phyloP scores from a whole-genome alignment of 92 coral and sea anemone genomes.

The Ricordea florida region DNA sequence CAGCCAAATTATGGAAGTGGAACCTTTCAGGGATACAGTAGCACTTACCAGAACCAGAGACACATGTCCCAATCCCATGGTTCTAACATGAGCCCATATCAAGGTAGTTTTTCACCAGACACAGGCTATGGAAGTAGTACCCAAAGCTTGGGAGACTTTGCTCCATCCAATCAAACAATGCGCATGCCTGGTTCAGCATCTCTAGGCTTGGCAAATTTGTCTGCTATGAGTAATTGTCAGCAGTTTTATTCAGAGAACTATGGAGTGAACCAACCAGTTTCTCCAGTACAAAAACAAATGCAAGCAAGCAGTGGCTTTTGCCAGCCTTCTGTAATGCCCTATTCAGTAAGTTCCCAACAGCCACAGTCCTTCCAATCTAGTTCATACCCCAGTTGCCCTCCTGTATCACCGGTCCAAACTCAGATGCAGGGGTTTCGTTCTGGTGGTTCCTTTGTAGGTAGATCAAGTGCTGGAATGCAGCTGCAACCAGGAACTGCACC shows the following conservation, averaged over 20 bases:
- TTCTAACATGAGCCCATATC: slow-evolving; percentile 48
- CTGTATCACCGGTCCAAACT: slow-evolving; percentile 51
- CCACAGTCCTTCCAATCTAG: slow-evolving; percentile 33
- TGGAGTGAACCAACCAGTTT: slow-evolving; percentile 46
- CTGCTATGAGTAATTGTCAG: slow-evolving; percentile 35
- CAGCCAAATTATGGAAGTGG: slow-evolving; percentile 32
- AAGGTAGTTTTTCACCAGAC: slow-evolving; percentile 31
- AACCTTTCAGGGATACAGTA: slow-evolving; percentile 54
- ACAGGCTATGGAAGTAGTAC: not conserved
- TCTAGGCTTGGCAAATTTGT: slow-evolving; percentile 15
- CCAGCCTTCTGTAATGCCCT: slow-evolving; percentile 17
- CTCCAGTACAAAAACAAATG: slow-evolving; percentile 55
- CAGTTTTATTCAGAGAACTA: slow-evolving; percentile 53
- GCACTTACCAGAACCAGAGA: slow-evolving; percentile 44
- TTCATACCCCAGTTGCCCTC: slow-evolving; percentile 54
- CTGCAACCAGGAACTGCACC: slow-evolving; percentile 55
- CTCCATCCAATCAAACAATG: slow-evolving; percentile 16
- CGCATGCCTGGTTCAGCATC: slow-evolving; percentile 27
- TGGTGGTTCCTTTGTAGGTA: slow-evolving; percentile 43
- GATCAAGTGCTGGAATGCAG: slow-evolving; percentile 58
- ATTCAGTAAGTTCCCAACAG: slow-evolving; percentile 25
- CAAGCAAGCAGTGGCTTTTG: slow-evolving; percentile 20
- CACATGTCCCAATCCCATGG: slow-evolving; percentile 36
- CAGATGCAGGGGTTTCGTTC: slow-evolving; percentile 44
- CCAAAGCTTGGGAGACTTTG: slow-evolving; percentile 18